Conservation (phyloP, 53 echinoderm and acorn worm species). For the Patiria pectinifera region DNA sequence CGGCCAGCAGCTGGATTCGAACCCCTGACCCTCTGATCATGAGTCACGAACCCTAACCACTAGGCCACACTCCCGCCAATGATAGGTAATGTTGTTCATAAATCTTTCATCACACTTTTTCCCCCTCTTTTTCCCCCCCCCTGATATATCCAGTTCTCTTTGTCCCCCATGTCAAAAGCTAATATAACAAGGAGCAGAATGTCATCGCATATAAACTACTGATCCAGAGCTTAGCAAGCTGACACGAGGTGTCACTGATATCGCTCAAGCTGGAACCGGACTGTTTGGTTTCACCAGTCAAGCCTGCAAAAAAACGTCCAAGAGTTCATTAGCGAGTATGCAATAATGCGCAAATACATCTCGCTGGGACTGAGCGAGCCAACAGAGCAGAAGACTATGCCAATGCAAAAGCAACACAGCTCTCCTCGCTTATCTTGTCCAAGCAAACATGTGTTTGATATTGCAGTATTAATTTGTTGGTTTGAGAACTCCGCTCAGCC, state of each 20-base stretch:
- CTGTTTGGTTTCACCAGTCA: background rate
- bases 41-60: too few relatives aligned
- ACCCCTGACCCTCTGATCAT: too few relatives aligned
- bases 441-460: background rate
- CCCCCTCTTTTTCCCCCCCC: background rate
- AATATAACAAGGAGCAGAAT: background rate
- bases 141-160: background rate
- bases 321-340: background rate
- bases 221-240: background rate
- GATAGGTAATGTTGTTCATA: background rate
- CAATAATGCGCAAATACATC: background rate
- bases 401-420: background rate
- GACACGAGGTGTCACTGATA: conserved; percentile 15
- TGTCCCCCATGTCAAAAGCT: background rate
- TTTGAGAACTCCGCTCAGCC: background rate
- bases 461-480: background rate
- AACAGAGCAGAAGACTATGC: conserved; percentile 5
- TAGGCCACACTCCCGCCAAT: too few relatives aligned
- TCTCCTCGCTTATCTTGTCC: background rate
- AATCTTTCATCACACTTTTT: background rate
- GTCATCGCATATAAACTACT: conserved; percentile 2
- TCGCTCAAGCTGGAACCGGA: background rate
- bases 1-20: too few relatives aligned
- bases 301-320: conserved; percentile 13
- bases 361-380: background rate